Conservation (phyloP, 2,888 invertebrate species). For the Diarsia mendica region DNA sequence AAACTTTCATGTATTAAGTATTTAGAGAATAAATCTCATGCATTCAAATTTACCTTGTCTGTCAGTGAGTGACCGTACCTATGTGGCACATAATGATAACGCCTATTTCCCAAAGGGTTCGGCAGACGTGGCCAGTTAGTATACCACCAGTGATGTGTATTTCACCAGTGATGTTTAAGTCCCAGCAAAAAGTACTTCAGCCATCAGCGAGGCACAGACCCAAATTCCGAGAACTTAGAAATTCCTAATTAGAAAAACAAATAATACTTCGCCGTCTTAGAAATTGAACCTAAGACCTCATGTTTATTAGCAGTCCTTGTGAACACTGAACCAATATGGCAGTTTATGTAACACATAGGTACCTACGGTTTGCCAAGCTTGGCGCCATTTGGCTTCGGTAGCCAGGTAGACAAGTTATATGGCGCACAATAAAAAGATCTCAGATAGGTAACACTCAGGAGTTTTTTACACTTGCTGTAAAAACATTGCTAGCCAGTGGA, state of each 20-base stretch:
- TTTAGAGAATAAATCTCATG: not conserved
- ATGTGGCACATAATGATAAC: not conserved
- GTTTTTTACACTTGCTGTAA: constrained; percentile 45
- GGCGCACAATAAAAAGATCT: constrained; percentile 42
- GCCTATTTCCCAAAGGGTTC: not conserved
- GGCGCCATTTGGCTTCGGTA: constrained; percentile 7
- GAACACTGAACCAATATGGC: not conserved
- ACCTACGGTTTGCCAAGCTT: not conserved
- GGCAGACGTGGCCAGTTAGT: not conserved
- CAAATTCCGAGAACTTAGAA: not conserved
- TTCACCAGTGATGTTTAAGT: not conserved
- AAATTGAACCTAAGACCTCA: not conserved
- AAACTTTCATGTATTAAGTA: not conserved
- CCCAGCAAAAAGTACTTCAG: not conserved
- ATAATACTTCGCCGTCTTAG: not conserved
- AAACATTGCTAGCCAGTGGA: constrained; percentile 31
- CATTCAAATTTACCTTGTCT: not conserved
- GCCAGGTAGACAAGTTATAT: constrained; percentile 31
- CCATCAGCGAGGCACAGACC: not conserved
- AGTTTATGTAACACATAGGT: not conserved
- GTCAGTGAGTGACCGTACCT: not conserved
- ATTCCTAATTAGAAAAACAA: not conserved
- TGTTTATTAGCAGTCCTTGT: not conserved
- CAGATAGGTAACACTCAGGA: constrained; percentile 27
- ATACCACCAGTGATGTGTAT: too few relatives aligned